phyloP scores from a whole-genome alignment of 2,113 vertebrate genomes.

The Percina caprodes region DNA sequence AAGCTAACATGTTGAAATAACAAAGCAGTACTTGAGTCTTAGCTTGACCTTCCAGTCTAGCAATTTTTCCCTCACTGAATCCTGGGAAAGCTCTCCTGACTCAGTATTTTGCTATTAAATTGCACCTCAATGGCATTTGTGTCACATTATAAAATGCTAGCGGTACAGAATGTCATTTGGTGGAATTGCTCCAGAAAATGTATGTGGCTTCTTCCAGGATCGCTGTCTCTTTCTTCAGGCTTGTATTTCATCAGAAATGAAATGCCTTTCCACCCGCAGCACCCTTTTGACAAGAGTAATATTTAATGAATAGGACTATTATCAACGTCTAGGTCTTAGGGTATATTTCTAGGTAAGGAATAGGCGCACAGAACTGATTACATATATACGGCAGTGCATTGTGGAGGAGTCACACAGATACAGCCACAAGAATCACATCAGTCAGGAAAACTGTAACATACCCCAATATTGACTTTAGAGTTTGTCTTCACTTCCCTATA shows the following conservation, averaged over 20 bases:
- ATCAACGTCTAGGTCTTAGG: constrained; percentile 92
- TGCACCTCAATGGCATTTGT: constrained; percentile 92
- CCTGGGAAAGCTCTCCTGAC: constrained; percentile 51
- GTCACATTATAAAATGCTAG: constrained; percentile 97
- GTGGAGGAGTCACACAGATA: constrained; percentile 45
- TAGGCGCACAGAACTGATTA: constrained; percentile 85
- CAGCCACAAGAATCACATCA: constrained; percentile 1
- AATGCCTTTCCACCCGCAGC: constrained; percentile 50
- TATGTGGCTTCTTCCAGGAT: constrained; percentile 94
- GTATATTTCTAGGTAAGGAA: constrained; percentile 91
- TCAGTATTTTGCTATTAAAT: constrained; percentile 95
- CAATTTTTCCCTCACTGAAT: constrained; percentile 71
- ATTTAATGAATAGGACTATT: constrained; percentile 99
- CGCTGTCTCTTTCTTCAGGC: constrained; percentile 93
- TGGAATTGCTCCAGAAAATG: constrained; percentile 94
- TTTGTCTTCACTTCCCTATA: constrained; percentile 4
- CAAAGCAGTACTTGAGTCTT: constrained; percentile 50
- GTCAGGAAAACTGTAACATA: constrained; percentile 5
- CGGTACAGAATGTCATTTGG: constrained; percentile 95
- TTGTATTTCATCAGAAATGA: constrained; percentile 90
- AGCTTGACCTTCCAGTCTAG: constrained; percentile 54
- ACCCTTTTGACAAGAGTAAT: constrained; percentile 95
- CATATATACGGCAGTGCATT: constrained; percentile 38
- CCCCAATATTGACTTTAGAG: constrained; percentile 18
- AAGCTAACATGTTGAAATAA: constrained; percentile 51